phyloP scores from a whole-genome alignment of 2,888 invertebrate species.

The Gymnoscelis rufifasciata region DNA sequence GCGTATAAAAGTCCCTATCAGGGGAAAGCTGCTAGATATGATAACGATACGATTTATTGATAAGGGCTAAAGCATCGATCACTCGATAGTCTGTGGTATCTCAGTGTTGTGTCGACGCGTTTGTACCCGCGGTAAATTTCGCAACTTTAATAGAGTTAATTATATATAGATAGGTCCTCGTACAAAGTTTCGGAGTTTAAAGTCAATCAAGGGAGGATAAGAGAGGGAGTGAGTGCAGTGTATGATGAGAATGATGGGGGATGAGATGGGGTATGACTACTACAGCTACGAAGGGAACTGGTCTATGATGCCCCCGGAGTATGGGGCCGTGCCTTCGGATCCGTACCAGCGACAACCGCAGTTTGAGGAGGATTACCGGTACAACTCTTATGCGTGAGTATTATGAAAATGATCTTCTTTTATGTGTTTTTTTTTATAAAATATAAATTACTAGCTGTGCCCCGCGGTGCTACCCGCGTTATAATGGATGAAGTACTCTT shows the following conservation, averaged over 20 bases:
- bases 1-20: slow-evolving; percentile 64
- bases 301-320: slow-evolving; percentile 85
- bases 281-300: slow-evolving; percentile 82
- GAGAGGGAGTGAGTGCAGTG: slow-evolving; percentile 32
- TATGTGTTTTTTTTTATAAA: neutral
- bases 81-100: slow-evolving; percentile 68
- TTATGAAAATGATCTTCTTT: too few species aligned
- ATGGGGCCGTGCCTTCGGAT: slow-evolving; percentile 64
- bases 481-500: too few species aligned
- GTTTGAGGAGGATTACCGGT: slow-evolving; percentile 84
- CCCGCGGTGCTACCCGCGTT: too few species aligned
- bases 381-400: slow-evolving; percentile 80
- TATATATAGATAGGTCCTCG: too few species aligned
- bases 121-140: slow-evolving; percentile 24
- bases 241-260: slow-evolving; percentile 79
- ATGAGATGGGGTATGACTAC: slow-evolving; percentile 79
- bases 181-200: too few species aligned
- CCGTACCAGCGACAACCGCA: slow-evolving; percentile 66
- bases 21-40: slow-evolving; percentile 78
- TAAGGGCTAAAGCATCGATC: slow-evolving; percentile 73
- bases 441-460: too few species aligned
- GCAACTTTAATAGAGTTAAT: too few species aligned
- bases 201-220: too few species aligned
- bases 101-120: slow-evolving; percentile 30
- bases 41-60: slow-evolving; percentile 76